Evolutionary conservation across 2,888 invertebrate species (phyloP).

Genomic region (Lutraria lutraria): DNA sequence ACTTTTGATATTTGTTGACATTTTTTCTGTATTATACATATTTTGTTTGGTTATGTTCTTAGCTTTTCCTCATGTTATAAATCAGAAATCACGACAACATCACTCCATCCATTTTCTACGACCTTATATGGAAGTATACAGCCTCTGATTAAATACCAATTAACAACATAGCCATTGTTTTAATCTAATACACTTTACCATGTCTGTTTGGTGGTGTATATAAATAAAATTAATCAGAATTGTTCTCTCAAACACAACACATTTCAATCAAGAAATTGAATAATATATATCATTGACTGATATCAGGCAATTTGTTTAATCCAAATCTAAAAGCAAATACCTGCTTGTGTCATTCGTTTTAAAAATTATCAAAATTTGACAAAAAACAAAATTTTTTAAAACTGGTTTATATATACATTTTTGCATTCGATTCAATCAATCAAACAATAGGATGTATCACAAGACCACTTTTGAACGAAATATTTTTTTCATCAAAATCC

Average conservation of each 20-base stretch:
- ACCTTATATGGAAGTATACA: neutral
- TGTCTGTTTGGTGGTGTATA: neutral
- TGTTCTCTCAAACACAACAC: neutral
- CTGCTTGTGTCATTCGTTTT: neutral
- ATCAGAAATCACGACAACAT: neutral
- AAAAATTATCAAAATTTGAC: neutral
- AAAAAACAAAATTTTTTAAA: too few species aligned
- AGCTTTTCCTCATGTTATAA: neutral
- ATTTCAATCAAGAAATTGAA: neutral
- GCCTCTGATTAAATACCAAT: too few species aligned
- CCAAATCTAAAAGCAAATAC: neutral
- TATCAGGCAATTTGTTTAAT: neutral
- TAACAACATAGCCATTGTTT: too few species aligned
- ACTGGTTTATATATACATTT: too few species aligned
- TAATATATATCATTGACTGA: conserved; percentile 10
- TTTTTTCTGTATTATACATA: too few species aligned
- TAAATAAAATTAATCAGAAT: neutral
- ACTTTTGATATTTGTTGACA: too few species aligned
- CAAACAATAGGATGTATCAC: too few species aligned
- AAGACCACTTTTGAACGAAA: too few species aligned
- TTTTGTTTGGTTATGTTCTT: neutral
- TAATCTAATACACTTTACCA: neutral
- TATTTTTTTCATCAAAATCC: too few species aligned
- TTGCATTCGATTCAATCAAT: too few species aligned
- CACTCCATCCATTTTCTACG: neutral